Base-by-base conservation (phyloP, 53 echinoderm and acorn worm species). In the Arbacia lixula region DNA sequence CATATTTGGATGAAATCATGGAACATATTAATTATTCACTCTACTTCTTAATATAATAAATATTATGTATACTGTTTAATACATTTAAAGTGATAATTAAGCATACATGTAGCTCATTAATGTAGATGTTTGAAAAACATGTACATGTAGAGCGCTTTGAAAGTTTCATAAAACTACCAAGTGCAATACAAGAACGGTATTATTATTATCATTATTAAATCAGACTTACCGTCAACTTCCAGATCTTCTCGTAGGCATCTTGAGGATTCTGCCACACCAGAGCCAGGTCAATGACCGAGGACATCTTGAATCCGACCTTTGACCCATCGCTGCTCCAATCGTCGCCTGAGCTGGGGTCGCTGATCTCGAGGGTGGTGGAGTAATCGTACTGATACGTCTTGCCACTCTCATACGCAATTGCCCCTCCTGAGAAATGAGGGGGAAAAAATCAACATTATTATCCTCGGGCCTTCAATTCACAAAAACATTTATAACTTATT, bases 321-420 rank as follows among this genome's bases (percentile, higher is more conserved):
- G 82, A 81, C 14, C 82, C 82, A 49, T 81, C 82, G 14, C 82
- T 64, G 16, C 19, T 49, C 82, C 82, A 81, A 4, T 81, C 82
- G 8, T 61, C 62, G 20, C 82, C 82, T 1, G 51, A 46, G 35
- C 50, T 81, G 24, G 82, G 82, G 28, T 94, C 94, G 17, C 89
- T 87, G 4, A 94, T 80, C 50, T 88, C 79, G 0, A 89, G 17
- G 29, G 86, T 69, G 29, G 91, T 89, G 64, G 35, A 86, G 39
- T 94, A 94, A 60, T 79, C 87, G 63, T 94, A 94, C 39, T 76
- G 88, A 85, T 94, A 94, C 1, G 78, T 83, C 79, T 91, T 91
- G 36, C 94, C 94, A n/a, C 86, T 25, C 32, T 94, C 87, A 61
- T 93, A 90, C 36, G 60, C 76, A 42, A 85, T n/a, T 4, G 73